Evolutionary conservation across 2,113 vertebrate species (phyloP), one percentile per base, ranked within the genome.

Genomic region (Tragelaphus imberbis): DNA sequence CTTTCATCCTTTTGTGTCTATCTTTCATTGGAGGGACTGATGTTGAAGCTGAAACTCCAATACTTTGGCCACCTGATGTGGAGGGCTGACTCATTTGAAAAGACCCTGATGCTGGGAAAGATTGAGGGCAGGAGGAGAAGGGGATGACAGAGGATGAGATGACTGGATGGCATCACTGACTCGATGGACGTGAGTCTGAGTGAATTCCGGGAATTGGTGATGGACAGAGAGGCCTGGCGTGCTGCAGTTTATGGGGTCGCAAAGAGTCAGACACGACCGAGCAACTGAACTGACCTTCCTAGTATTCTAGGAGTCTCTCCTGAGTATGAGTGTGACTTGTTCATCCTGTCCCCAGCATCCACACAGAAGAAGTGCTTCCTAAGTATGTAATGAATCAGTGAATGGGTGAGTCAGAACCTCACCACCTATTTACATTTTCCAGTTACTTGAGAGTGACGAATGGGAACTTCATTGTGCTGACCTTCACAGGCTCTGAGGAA

Each of bases 391-490:
- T 47, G 53, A 96, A 47, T 89, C 58, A 89, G 36, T 2, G 15
- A 86, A 63, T 10, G 56, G 33, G 6, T 80, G 95, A 97, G 87
- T 87, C 87, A 95, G 80, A 97, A 90, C 27, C 63, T 3, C 94
- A 88, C 63, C 14, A 84, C 75, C 92, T 94, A 91, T 86, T 96
- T 81, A 88, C 1, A 84, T 92, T 91, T 97, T n/a, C 95, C 77
- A 93, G 65, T 93, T 89, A 94, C 44, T 84, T 30, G 89, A 89
- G 94, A 89, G 44, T 63, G 97, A 97, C 92, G 88, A 93, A 97
- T 96, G 93, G 71, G 53, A 63, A 77, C 96, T 44, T n/a, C 61
- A 6, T 91, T 56, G 21, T 84, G 51, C 27, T 95, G 95, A 96
- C 59, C 88, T 98, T 95, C 95, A 97, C 80, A 49, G 55, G 93